A percentile compares a stretch with the other conserved stretches of the same genome.
phyloP scores from a whole-genome alignment of 2,113 vertebrate species.

The Malurus cyaneus region DNA sequence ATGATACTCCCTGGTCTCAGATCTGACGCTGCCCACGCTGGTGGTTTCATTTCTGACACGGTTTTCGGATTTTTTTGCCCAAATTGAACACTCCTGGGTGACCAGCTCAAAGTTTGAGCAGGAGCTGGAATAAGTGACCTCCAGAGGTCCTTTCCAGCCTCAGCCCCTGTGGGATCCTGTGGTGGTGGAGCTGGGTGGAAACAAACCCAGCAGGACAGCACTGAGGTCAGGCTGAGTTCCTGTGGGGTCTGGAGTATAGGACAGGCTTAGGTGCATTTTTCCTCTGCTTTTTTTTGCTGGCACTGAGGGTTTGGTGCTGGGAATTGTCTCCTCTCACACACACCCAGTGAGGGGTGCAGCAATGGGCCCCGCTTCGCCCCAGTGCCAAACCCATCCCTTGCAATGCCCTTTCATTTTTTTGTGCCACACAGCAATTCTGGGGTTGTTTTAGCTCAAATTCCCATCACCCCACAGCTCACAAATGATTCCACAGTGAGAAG shows the following conservation, averaged over 20 bases:
- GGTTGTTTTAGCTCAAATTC: not conserved
- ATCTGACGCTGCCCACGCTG: not conserved
- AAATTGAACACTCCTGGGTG: not conserved
- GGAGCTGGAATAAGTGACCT: not conserved
- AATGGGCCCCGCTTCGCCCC: not conserved
- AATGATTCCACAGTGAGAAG: not conserved
- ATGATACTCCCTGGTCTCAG: rapidly evolving
- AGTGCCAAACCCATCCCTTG: not conserved
- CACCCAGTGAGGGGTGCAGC: not conserved
- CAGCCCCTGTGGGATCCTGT: not conserved
- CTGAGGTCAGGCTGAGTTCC: not conserved
- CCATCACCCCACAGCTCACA: not conserved
- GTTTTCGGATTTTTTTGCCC: not conserved
- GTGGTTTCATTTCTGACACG: not conserved
- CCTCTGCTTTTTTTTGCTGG: not conserved
- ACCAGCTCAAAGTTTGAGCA: not conserved
- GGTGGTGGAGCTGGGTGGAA: not conserved
- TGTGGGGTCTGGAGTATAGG: rapidly evolving
- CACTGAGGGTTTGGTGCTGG: not conserved
- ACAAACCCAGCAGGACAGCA: not conserved
- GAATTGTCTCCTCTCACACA: rapidly evolving
- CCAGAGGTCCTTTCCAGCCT: not conserved
- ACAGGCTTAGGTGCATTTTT: not conserved
- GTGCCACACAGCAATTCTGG: rapidly evolving
- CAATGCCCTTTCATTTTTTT: rapidly evolving